phyloP scores from a whole-genome alignment of 1,140 invertebrate genomes.

The Gryon sp. region DNA sequence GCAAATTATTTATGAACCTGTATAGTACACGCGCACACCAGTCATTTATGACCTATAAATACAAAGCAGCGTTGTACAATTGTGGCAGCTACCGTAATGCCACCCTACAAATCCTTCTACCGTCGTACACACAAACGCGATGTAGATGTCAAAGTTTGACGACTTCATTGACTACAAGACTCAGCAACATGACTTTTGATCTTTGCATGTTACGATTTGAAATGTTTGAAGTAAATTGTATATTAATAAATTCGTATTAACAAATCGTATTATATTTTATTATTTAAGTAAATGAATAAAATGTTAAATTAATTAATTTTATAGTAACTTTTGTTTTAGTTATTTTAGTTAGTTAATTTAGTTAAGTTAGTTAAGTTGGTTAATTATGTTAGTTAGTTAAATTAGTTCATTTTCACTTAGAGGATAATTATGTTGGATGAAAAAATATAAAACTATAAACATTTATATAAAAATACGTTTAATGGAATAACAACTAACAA shows the following conservation, averaged over 20 bases:
- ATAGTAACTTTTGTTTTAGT: no score
- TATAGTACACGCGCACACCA: background rate
- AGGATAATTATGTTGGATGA: no score
- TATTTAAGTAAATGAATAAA: background rate
- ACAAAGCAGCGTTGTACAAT: background rate
- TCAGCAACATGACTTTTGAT: no score
- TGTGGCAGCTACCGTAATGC: no score
- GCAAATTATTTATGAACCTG: background rate
- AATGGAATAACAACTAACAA: constrained; percentile 76
- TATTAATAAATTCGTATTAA: background rate
- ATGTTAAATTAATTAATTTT: no score
- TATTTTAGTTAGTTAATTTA: no score
- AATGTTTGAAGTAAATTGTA: background rate
- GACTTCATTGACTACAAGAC: background rate
- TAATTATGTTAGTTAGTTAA: no score
- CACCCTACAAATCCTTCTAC: no score
- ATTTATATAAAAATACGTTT: constrained; percentile 76
- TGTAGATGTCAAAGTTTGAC: constrained; percentile 4
- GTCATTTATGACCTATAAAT: constrained; percentile 1
- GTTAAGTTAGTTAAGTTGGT: no score
- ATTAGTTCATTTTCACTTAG: no score
- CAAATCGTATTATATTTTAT: background rate
- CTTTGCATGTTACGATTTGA: background rate
- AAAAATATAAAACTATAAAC: constrained; percentile 13
- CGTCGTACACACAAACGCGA: background rate